Conservation (phyloP, 2,888 invertebrate genomes). For the Latrodectus hesperus region DNA sequence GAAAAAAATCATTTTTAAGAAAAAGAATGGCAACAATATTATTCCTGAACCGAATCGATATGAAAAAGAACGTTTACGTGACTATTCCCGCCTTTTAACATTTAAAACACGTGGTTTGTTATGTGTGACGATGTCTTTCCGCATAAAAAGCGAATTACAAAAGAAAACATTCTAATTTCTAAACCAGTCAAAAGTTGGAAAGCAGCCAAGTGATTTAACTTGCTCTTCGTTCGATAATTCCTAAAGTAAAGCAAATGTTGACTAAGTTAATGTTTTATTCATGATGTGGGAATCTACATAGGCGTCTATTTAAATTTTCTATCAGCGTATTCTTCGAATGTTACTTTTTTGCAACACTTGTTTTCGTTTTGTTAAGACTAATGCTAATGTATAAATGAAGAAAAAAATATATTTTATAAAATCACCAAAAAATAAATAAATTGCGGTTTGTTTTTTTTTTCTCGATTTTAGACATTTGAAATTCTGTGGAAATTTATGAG, state of each 20-base stretch:
- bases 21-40: too few species aligned
- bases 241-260: neutral
- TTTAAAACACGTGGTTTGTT: neutral
- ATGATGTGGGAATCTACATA: neutral
- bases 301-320: neutral
- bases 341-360: neutral
- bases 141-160: neutral
- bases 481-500: too few species aligned
- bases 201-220: neutral
- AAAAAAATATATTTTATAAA: too few species aligned
- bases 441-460: too few species aligned
- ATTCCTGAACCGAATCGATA: too few species aligned
- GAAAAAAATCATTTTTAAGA: too few species aligned
- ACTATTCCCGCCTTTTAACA: neutral
- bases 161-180: neutral
- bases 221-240: neutral
- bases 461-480: too few species aligned
- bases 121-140: too few species aligned
- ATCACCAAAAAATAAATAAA: too few species aligned
- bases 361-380: too few species aligned
- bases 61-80: too few species aligned
- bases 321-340: neutral
- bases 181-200: neutral
- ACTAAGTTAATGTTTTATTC: constrained; percentile 3
- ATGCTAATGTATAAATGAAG: too few species aligned